These are phyloP conservation scores for Plagodis pulveraria DNA, from an alignment of 2,888 invertebrate species.

Conservation along the genomic window DNA sequence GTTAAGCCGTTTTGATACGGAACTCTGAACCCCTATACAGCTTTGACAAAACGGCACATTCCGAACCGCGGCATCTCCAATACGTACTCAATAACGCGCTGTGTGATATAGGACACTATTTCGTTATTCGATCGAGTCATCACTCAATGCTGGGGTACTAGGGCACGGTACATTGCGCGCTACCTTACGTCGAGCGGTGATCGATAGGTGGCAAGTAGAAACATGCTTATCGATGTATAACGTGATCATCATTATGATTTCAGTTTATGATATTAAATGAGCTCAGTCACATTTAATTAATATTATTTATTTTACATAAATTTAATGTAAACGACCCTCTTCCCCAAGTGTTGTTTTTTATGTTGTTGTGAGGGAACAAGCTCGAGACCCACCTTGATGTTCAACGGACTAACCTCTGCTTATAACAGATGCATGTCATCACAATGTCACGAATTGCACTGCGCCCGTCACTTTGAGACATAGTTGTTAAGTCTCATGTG, in stretches of 20 bases:
- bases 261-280: too few relatives aligned
- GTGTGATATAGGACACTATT: slow-evolving; percentile 57
- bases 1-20: background rate
- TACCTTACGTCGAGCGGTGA: slow-evolving; percentile 30
- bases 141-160: slow-evolving; percentile 37
- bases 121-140: slow-evolving; percentile 50
- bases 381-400: too few relatives aligned
- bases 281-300: too few relatives aligned
- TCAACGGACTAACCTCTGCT: too few relatives aligned
- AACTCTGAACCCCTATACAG: slow-evolving; percentile 21
- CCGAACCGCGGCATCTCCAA: slow-evolving; percentile 37
- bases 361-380: too few relatives aligned
- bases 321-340: too few relatives aligned
- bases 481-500: too few relatives aligned
- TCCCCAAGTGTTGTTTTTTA: too few relatives aligned
- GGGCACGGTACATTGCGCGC: slow-evolving; percentile 45
- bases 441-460: too few relatives aligned
- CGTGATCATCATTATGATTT: slow-evolving; percentile 1
- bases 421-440: too few relatives aligned
- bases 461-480: too few relatives aligned
- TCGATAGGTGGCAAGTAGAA: slow-evolving; percentile 12
- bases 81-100: slow-evolving; percentile 40
- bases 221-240: slow-evolving; percentile 9
- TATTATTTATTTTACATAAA: too few relatives aligned
- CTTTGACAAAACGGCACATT: slow-evolving; percentile 38